Conservation (phyloP, 2,797 vertebrate species). For the Ctenosaura bakeri region DNA sequence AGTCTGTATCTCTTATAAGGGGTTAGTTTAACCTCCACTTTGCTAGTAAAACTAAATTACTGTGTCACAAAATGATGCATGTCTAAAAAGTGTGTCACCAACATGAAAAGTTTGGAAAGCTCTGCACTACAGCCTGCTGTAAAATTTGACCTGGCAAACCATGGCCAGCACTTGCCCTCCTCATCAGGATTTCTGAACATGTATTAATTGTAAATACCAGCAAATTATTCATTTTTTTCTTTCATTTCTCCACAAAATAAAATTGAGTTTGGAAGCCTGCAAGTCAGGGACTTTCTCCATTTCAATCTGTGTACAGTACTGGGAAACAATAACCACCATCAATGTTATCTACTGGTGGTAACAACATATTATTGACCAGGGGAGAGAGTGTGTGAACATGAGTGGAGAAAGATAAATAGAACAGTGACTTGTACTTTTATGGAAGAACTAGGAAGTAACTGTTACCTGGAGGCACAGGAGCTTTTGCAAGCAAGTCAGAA, state of each 20-base stretch:
- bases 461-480: slow-evolving; percentile 60
- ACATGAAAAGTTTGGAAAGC: no score
- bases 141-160: neutral
- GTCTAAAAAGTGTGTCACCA: no score
- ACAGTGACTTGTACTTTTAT: neutral
- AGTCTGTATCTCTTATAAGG: no score
- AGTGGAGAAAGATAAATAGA: neutral
- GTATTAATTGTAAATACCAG: neutral
- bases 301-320: neutral
- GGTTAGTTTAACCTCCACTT: no score
- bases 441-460: neutral
- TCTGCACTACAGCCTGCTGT: neutral
- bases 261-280: neutral
- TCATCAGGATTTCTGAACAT: neutral
- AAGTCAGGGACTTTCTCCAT: neutral
- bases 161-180: neutral
- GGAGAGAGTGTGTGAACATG: neutral
- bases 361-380: neutral
- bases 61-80: no score
- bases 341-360: neutral
- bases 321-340: neutral
- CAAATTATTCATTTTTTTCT: neutral
- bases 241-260: neutral
- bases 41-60: no score
- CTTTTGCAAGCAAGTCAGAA: slow-evolving; percentile 17